Evolutionary conservation across 1,140 invertebrate genomes (phyloP).

Genomic region (Thrips palmi): DNA sequence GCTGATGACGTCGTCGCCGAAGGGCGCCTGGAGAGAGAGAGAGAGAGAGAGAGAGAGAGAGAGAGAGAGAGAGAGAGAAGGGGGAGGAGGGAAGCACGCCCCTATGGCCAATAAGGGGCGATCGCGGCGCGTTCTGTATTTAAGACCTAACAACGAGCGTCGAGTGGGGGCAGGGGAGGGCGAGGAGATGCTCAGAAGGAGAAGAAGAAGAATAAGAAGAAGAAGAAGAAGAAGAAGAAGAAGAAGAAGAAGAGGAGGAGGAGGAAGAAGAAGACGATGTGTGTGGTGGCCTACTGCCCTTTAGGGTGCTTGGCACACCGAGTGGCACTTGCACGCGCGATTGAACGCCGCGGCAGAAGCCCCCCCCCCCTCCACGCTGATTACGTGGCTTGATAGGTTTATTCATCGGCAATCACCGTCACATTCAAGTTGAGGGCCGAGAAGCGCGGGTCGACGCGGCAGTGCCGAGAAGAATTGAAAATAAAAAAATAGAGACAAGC

Average conservation of each 20-base stretch:
- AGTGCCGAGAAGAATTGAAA: no score
- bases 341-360: no score
- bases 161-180: not conserved
- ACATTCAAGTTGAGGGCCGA: no score
- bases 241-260: constrained; percentile 1
- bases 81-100: not conserved
- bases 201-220: not conserved
- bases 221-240: not conserved
- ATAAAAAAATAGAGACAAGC: no score
- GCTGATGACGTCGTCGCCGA: not conserved
- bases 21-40: not conserved
- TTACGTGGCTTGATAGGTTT: no score
- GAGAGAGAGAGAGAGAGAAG: not conserved
- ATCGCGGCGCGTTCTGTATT: not conserved
- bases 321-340: no score
- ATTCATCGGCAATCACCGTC: no score
- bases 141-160: not conserved
- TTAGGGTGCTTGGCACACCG: no score
- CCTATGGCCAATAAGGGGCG: not conserved
- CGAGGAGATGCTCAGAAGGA: not conserved
- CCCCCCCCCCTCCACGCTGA: no score
- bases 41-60: not conserved
- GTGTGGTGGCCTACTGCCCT: no score
- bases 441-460: no score
- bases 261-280: constrained; percentile 6